These are phyloP conservation scores for Nephrotoma guestfalica DNA, from an alignment of 2,888 invertebrate genomes.

Conservation along the genomic window DNA sequence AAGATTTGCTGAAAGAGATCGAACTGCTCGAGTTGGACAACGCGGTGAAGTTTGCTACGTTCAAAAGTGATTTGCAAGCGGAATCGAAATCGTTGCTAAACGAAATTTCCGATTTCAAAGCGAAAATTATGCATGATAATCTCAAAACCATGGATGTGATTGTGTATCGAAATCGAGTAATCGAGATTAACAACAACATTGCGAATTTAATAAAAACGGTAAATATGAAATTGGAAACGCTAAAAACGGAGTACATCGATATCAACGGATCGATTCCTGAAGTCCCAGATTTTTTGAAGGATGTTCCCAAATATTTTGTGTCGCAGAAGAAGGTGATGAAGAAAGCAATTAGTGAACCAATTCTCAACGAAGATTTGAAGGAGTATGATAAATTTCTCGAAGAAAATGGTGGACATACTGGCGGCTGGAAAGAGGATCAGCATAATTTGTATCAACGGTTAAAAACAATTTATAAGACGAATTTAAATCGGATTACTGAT, in stretches of 20 bases:
- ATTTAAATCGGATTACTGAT: slow-evolving; percentile 6
- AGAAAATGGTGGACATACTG: slow-evolving; percentile 35
- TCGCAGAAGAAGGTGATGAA: background rate
- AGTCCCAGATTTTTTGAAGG: background rate
- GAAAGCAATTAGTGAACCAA: background rate
- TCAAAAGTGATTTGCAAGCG: background rate
- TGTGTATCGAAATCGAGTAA: background rate
- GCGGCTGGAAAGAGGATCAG: slow-evolving; percentile 42
- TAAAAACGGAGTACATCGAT: background rate
- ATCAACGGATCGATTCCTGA: background rate
- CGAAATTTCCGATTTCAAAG: background rate
- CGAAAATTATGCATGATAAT: background rate
- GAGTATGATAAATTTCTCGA: slow-evolving; percentile 39
- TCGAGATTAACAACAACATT: background rate
- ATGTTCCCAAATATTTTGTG: background rate
- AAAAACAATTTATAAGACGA: slow-evolving; percentile 18
- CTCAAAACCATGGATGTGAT: background rate
- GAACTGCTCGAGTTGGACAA: background rate
- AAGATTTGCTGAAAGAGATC: background rate
- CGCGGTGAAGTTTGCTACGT: background rate
- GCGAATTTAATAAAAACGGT: background rate
- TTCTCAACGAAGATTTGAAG: slow-evolving; percentile 31
- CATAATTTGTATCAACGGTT: slow-evolving; percentile 38
- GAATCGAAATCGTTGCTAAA: background rate
- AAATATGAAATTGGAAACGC: background rate